These are phyloP conservation scores for Neotragus pygmaeus DNA, from an alignment of 2,113 vertebrate genomes.

Conservation along the genomic window DNA sequence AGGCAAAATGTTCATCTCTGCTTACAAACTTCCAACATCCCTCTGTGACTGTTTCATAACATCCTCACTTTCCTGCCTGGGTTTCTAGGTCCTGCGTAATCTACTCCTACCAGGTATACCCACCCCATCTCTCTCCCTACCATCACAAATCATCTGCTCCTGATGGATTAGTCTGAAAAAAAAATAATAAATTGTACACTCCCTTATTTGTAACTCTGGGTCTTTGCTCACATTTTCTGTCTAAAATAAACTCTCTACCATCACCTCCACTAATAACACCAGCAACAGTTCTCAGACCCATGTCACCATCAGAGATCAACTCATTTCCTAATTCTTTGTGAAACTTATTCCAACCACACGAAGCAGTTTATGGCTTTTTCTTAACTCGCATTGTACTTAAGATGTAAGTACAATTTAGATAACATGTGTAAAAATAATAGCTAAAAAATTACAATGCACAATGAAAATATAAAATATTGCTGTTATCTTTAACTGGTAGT, in stretches of 20 bases:
- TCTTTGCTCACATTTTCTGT: not conserved
- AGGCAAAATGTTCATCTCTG: not conserved
- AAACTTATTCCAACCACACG: not conserved
- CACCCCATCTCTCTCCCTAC: too few relatives aligned
- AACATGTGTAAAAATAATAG: not conserved
- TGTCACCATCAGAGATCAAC: not conserved
- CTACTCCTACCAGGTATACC: not conserved
- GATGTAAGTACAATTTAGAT: not conserved
- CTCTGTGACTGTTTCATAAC: not conserved
- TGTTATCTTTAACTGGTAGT: not conserved
- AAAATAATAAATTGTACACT: rapidly evolving
- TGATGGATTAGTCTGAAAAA: not conserved
- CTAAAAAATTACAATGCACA: not conserved
- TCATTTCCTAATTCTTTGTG: not conserved
- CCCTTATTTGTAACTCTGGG: not conserved
- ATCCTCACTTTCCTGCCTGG: not conserved
- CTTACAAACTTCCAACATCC: not conserved
- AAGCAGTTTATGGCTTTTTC: not conserved
- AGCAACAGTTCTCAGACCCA: not conserved
- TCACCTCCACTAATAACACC: not conserved
- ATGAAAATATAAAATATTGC: not conserved
- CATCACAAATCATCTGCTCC: too few relatives aligned
- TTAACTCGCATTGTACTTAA: not conserved
- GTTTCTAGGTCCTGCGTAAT: not conserved
- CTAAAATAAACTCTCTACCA: not conserved